These are phyloP conservation scores for Pluvialis apricaria DNA, from an alignment of 2,113 vertebrate species.

Conservation along the genomic window DNA sequence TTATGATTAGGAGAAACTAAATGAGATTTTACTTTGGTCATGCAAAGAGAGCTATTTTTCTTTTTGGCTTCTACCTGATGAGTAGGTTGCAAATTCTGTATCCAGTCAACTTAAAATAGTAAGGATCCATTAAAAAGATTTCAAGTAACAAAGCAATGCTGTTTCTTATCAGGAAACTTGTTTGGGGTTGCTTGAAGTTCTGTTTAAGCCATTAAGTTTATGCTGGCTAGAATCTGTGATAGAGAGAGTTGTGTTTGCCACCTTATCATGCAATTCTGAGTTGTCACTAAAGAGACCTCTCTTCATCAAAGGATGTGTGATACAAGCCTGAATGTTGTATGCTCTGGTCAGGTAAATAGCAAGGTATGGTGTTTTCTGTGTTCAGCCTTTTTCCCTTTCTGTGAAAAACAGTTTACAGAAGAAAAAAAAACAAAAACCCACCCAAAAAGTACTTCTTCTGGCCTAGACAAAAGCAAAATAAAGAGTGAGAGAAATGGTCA, in stretches of 20 bases:
- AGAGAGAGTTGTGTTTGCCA: not conserved
- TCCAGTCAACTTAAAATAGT: not conserved
- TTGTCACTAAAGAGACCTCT: not conserved
- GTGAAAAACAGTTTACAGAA: not conserved
- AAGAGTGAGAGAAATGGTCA: not conserved
- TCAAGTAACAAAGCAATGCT: not conserved
- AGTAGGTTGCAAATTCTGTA: not conserved
- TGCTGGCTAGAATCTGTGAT: not conserved
- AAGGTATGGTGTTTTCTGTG: not conserved
- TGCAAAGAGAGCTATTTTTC: not conserved
- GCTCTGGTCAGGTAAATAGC: not conserved
- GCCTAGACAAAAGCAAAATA: not conserved
- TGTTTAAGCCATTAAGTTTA: not conserved
- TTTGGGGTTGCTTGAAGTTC: not conserved
- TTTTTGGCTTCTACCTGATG: not conserved
- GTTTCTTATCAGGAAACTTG: not conserved
- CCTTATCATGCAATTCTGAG: fast-evolving
- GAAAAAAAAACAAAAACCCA: not conserved
- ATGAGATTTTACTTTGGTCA: not conserved
- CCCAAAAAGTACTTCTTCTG: not conserved
- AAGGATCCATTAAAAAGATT: not conserved
- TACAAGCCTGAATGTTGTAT: not conserved
- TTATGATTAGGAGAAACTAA: constrained; percentile 20
- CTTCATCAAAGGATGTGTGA: not conserved
- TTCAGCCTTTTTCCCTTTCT: not conserved